Evolutionary conservation across 2,888 invertebrate genomes (phyloP), one percentile per base, ranked within the genome.

Genomic region (Noctua janthina): DNA sequence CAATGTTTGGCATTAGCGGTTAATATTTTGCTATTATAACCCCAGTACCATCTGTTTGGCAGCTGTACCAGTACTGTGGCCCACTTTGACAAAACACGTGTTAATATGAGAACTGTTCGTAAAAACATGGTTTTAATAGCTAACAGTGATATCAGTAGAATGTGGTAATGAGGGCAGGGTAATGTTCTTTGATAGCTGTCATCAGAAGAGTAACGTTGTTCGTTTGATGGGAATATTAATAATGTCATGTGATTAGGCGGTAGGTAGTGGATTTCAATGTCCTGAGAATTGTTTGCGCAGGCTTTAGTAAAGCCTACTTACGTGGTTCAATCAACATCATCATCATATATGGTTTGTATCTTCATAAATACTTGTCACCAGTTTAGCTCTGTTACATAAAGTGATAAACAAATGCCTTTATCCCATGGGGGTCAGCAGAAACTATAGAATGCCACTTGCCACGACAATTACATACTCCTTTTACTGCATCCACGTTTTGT

Each of bases 81-180:
- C 94, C 90, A 94, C 85, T 93, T 94, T 86, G 85, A 80, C 80
- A 90, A 90, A 91, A 93, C 94, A 94, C 91, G 91, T 94, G 94
- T 92, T 91, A 51, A 81, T 78, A 74, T 72, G 79, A 69, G 85
- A 90, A 86, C 86, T 71, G 84, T 79, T 64, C 39, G 62, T 82
- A 84, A 85, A 89, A 89, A 83, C 85, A 82, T 84, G 84, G 76
- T 77, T 88, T 81, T 85, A 83, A 84, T 89, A 73, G 84, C 78
- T 83, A 81, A 86, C 82, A 77, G 82, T 78, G 67, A 79, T 85
- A 82, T 86, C 72, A 77, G 35, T 80, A 70, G 68, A 66, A 78
- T 78, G 75, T 88, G 72, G 87, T 85, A 86, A 87, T 79, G 84
- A 86, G 84, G 84, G 1, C 82, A 72, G 72, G 59, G 46, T 76